Evolutionary conservation across 2,113 vertebrate species (phyloP).

Genomic region (Parotia lawesii): DNA sequence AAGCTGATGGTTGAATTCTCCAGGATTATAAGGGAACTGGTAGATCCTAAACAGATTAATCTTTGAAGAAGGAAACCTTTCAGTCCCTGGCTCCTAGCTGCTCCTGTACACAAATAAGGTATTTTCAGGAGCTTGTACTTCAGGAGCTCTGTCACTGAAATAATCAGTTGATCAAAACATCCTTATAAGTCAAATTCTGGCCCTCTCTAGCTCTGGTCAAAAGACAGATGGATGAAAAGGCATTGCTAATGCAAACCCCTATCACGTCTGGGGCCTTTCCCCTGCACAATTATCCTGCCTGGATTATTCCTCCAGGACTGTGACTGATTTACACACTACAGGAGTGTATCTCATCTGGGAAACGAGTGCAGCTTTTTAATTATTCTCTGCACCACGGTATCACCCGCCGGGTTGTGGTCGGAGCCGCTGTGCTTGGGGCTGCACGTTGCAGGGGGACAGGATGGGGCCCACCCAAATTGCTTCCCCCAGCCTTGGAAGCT

Average conservation of each 20-base stretch:
- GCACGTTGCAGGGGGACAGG: neutral
- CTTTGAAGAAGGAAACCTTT: conserved; percentile 17
- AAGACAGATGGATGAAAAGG: conserved; percentile 62
- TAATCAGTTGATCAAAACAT: conserved; percentile 54
- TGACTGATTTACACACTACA: conserved; percentile 61
- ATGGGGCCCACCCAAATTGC: neutral
- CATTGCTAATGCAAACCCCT: conserved; percentile 52
- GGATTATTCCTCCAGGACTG: conserved; percentile 55
- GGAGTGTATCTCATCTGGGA: conserved; percentile 37
- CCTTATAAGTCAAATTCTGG: conserved; percentile 43
- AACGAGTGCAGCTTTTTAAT: conserved; percentile 19
- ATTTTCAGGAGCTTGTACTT: conserved; percentile 42
- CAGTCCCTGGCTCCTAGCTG: neutral
- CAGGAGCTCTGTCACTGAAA: conserved; percentile 17
- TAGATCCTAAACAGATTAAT: conserved; percentile 7
- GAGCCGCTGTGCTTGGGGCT: neutral
- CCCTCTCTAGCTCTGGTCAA: conserved; percentile 45
- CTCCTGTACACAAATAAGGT: conserved; percentile 32
- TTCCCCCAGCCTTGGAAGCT: neutral
- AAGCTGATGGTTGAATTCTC: neutral
- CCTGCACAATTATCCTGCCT: conserved; percentile 36
- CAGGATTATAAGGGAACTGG: neutral
- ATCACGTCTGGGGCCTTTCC: conserved; percentile 49
- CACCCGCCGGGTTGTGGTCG: neutral
- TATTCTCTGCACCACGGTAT: neutral